Evolutionary conservation across 2,888 invertebrate species (phyloP), one percentile per base, ranked within the genome.

Genomic region (Melinaea marsaeus): DNA sequence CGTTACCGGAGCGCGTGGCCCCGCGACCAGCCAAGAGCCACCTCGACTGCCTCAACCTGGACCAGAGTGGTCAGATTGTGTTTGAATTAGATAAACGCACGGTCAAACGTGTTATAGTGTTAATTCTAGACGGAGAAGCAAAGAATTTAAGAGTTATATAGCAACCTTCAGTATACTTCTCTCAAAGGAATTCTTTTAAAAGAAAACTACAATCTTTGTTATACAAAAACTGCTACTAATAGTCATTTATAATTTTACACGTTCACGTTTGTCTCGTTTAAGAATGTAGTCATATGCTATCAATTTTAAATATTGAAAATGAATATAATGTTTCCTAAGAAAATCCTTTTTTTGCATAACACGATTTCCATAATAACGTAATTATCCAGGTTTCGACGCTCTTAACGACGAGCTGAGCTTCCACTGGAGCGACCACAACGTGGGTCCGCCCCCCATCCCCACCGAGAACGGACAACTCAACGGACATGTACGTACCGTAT

Each of bases 381-480:
- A 62, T 7, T 56, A 61, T 51, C 33, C 90, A 81, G 96, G 95
- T 70, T 95, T 95, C 83, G 93, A 93, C 72, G 91, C 92, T 0
- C 75, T 93, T 65, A 95, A 95, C 74, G 95, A 95, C 72, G 95
- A 95, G 84, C 84, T 95, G 68, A 94, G 94, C 72, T 93, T 94
- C 76, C 94, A 95, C 69, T 92, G 95, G 88, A 94, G 87, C 69
- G 93, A 94, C 48, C 91, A 93, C 79, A 86, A 84, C 73, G 86
- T 94, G 67, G 94, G 84, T 76, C 93, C 84, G 84, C 88, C 70
- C 69, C 92, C 85, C 65, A 83, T 90, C 61, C 89, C 86, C 9
- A 69, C 71, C 2, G 72, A 77, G 2, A 75, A 73, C 55, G 72
- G 77, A n/a, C 75, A 81, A 13, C 60, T 84, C 46, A 90, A 90